phyloP scores from a whole-genome alignment of 1,140 invertebrate species.

The Ephestia elutella region DNA sequence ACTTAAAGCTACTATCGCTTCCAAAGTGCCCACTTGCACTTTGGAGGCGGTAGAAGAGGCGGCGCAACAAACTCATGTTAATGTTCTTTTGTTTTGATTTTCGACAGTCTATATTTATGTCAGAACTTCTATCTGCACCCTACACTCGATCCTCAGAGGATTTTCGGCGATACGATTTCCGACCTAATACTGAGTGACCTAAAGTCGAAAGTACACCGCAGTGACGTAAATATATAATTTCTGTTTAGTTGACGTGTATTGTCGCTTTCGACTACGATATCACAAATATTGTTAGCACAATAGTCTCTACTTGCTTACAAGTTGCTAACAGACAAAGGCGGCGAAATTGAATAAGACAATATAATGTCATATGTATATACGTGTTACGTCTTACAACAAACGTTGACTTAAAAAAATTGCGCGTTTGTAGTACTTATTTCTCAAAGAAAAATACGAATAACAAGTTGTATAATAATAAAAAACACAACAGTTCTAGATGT shows the following conservation, averaged over 20 bases:
- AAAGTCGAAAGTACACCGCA: neutral
- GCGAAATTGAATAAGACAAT: conserved; percentile 1
- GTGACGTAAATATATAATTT: neutral
- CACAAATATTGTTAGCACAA: conserved; percentile 4
- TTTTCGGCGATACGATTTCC: neutral
- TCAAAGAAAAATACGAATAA: no score
- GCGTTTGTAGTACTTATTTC: neutral
- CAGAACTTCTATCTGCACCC: no score
- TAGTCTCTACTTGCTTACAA: neutral
- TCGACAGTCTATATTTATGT: no score
- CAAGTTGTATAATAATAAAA: no score
- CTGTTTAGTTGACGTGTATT: conserved; percentile 1
- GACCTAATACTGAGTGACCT: neutral
- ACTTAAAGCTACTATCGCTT: no score
- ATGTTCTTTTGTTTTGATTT: neutral
- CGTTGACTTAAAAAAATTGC: neutral
- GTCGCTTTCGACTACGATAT: neutral
- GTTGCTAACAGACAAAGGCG: neutral
- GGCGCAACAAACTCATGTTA: no score
- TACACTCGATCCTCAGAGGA: neutral
- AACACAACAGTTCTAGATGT: no score
- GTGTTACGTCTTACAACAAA: neutral
- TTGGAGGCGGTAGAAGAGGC: no score
- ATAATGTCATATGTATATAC: neutral
- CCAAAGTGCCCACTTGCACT: no score